phyloP scores from a whole-genome alignment of 2,797 vertebrate species.

The Diplodus puntazzo region DNA sequence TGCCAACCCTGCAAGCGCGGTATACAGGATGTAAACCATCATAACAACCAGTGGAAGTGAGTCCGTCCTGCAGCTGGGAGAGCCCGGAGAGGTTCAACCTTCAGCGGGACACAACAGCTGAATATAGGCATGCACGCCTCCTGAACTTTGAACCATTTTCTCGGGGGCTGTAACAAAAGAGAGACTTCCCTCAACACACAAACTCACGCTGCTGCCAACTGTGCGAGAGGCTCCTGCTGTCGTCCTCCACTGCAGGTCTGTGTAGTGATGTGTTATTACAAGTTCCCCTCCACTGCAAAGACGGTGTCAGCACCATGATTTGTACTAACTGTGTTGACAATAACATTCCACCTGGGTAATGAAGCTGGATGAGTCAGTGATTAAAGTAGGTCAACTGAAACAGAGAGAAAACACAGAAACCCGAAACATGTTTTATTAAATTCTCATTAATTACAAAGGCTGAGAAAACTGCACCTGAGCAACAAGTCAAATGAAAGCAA shows the following conservation, averaged over 20 bases:
- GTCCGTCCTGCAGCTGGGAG: background rate
- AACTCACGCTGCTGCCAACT: background rate
- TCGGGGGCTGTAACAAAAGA: background rate
- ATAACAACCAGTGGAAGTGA: slow-evolving; percentile 11
- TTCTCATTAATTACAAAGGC: no score
- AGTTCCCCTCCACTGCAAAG: no score
- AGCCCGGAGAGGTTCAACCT: background rate
- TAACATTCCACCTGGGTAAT: no score
- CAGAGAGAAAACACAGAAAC: background rate
- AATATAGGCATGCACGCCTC: background rate
- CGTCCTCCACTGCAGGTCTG: no score
- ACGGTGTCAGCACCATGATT: background rate
- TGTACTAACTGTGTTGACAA: background rate
- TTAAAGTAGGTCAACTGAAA: background rate
- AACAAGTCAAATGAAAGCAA: background rate
- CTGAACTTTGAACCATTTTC: slow-evolving; percentile 38
- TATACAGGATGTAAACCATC: slow-evolving; percentile 48
- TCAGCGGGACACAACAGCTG: background rate
- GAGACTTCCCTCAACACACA: no score
- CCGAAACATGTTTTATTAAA: background rate
- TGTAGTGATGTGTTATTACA: no score
- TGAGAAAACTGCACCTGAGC: background rate
- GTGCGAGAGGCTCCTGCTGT: no score
- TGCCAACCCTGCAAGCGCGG: slow-evolving; percentile 46
- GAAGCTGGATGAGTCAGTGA: no score